Evolutionary conservation across 1,140 invertebrate genomes (phyloP).

Genomic region (Zaprionus kolodkinae): DNA sequence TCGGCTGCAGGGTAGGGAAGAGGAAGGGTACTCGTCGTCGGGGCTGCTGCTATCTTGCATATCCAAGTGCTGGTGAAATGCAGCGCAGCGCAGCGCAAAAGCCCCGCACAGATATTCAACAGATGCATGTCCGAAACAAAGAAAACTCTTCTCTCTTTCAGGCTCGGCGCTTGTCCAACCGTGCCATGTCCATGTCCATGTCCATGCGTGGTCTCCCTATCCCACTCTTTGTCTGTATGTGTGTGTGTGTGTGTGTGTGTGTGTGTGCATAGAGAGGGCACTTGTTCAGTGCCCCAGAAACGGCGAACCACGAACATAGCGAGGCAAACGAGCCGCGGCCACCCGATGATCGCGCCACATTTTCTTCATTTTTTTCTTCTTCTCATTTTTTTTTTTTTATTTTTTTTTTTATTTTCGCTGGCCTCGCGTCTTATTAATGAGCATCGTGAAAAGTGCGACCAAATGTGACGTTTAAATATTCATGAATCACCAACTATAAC

Average conservation of each 20-base stretch:
- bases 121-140: slow-evolving; percentile 77
- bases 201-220: slow-evolving; percentile 24
- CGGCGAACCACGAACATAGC: slow-evolving; percentile 39
- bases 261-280: slow-evolving; percentile 72
- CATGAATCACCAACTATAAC: slow-evolving; percentile 79
- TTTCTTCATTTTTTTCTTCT: slow-evolving; percentile 69
- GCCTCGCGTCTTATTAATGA: slow-evolving; percentile 77
- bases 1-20: too few relatives aligned
- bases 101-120: slow-evolving; percentile 57
- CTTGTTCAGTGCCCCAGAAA: slow-evolving; percentile 81
- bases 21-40: too few relatives aligned
- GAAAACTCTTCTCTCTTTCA: slow-evolving; percentile 66
- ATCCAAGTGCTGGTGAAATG: slow-evolving; percentile 74
- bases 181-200: slow-evolving; percentile 70
- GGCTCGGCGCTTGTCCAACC: slow-evolving; percentile 70
- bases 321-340: slow-evolving; percentile 54
- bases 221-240: neutral
- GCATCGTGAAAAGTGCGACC: slow-evolving; percentile 83
- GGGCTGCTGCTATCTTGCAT: slow-evolving; percentile 75
- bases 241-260: slow-evolving; percentile 9
- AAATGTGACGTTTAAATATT: slow-evolving; percentile 84
- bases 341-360: slow-evolving; percentile 76
- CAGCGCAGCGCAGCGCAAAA: slow-evolving; percentile 26
- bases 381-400: too few relatives aligned
- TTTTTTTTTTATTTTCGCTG: slow-evolving; percentile 2